Base-by-base conservation (phyloP, 2,888 invertebrate genomes). In the Linyphia triangularis region DNA sequence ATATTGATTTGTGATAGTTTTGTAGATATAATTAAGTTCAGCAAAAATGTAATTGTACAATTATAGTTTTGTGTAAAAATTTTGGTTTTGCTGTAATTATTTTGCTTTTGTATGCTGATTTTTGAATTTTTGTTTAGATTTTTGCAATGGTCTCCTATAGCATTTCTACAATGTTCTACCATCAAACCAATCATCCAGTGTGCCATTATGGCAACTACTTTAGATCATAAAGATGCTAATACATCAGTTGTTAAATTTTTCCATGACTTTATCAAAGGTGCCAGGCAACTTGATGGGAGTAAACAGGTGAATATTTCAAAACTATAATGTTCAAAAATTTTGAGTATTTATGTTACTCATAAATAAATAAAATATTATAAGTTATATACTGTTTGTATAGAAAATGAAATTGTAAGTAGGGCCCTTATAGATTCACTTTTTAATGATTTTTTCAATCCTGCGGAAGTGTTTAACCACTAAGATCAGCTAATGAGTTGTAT, bases 231-330 rank as follows among this genome's bases (percentile, higher is more conserved):
- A 92, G 98, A 99, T 92, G 98, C 99, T 26, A 98, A 98, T 94
- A 95, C 96, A 82, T 97, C 98, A 67, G 98, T 99, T 70, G 97
- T 98, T 96, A 98, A 98, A 94, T 99, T 99, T 93, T 96, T 99
- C 91, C 95, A 95, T 91, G 98, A 98, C 93, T 94, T 98, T 85
- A 93, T 96, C 72, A 94, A 95, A 90, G 94, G 94, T 92, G 95
- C 78, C 33, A 75, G 86, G 78, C 22, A 78, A 9, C 88, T 77
- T 51, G 89, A 86, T 33, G 70, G 37, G 13, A 81, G 37, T 43
- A 88, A 75, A 69, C 86, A 82, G 33, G 86, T 88, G 37, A 65
- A 19, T 73, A 61, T 63, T 13, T 43, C 5, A 33, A 59, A 24
- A 26, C 24, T 63, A 13, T 28, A 22, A 10, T 30, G n/a, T n/a